Evolutionary conservation across 1,140 invertebrate species (phyloP).

Genomic region (Hypsibius dujardini): DNA sequence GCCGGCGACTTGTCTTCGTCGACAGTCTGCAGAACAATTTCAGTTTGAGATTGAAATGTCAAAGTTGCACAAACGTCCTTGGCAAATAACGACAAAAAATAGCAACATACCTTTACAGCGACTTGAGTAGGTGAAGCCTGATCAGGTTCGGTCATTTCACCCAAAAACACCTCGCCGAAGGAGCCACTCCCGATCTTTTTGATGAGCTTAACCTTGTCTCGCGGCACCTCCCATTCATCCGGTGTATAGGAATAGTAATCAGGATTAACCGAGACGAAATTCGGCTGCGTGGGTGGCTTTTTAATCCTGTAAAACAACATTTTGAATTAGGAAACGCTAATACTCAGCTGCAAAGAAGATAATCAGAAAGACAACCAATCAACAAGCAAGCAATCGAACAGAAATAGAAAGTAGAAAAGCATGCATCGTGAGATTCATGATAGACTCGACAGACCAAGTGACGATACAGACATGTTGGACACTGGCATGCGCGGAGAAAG

Average conservation of each 20-base stretch:
- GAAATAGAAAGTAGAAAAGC: too few relatives aligned
- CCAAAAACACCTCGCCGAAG: constrained; percentile 82
- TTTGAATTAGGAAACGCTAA: constrained; percentile 12
- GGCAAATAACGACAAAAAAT: not conserved
- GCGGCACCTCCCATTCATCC: constrained; percentile 85
- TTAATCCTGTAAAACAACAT: constrained; percentile 24
- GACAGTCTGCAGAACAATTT: constrained; percentile 44
- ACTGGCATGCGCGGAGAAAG: not conserved
- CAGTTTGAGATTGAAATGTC: constrained; percentile 11
- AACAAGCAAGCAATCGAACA: too few relatives aligned
- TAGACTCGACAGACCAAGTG: too few relatives aligned
- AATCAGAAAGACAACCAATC: too few relatives aligned
- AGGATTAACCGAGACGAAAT: constrained; percentile 18
- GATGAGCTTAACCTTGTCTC: constrained; percentile 58
- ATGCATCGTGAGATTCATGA: too few relatives aligned
- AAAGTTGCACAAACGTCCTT: not conserved
- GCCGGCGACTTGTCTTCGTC: constrained; percentile 66
- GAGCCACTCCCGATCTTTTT: constrained; percentile 76
- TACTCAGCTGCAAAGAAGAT: not conserved
- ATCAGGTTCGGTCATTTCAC: constrained; percentile 40
- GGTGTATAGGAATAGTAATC: constrained; percentile 47
- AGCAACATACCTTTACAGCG: constrained; percentile 52
- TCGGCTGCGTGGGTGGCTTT: not conserved
- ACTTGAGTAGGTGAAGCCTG: constrained; percentile 39
- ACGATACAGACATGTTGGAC: not conserved